Evolutionary conservation across 2,888 invertebrate genomes (phyloP).

Genomic region (Rugalucina vietnamica): DNA sequence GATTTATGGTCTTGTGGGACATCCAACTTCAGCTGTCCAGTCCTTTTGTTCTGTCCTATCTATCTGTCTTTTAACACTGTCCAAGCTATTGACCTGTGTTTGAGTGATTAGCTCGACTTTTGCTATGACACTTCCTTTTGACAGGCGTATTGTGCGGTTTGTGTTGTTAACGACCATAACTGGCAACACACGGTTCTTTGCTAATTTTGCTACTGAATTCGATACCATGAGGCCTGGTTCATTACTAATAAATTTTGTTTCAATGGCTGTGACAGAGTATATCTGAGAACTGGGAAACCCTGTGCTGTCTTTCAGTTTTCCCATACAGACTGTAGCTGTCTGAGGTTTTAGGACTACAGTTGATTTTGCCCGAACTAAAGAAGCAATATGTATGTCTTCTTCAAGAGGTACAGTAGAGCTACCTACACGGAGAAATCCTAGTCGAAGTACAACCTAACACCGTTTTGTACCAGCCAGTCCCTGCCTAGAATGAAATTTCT

Average conservation of each 20-base stretch:
- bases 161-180: conserved; percentile 45
- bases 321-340: background rate
- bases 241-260: background rate
- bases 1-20: background rate
- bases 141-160: conserved; percentile 23
- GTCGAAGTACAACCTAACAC: background rate
- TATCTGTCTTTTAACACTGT: background rate
- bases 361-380: background rate
- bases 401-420: background rate
- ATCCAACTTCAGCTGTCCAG: background rate
- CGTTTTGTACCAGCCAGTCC: conserved; percentile 19
- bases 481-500: conserved; percentile 17
- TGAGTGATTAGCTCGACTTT: background rate
- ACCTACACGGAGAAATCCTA: background rate
- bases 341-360: background rate
- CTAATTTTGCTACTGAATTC: background rate
- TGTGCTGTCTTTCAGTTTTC: background rate
- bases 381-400: conserved; percentile 39
- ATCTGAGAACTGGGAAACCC: background rate
- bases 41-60: background rate
- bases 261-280: background rate
- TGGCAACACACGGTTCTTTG: conserved; percentile 8
- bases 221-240: background rate
- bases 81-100: background rate
- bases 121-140: conserved; percentile 34